These are phyloP conservation scores for Diplodus puntazzo DNA, from an alignment of 2,797 vertebrate genomes.

Conservation along the genomic window DNA sequence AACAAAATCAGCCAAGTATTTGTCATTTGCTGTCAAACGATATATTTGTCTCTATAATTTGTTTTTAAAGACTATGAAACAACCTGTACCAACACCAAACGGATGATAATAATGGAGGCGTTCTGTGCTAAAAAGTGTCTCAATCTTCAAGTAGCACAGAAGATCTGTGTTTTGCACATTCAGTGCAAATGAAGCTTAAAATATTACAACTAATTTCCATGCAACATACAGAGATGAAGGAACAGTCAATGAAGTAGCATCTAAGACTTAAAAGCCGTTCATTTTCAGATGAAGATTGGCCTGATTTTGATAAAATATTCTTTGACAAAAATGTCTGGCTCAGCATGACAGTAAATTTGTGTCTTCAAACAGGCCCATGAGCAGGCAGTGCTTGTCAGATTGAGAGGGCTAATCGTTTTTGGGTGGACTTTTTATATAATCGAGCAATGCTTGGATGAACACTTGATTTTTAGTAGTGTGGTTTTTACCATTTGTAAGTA, in stretches of 20 bases:
- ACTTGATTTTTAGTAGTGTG: constrained; percentile 37
- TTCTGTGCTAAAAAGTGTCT: background rate
- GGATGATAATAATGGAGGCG: background rate
- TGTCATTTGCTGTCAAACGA: constrained; percentile 29
- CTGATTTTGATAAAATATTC: constrained; percentile 66
- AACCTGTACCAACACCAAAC: background rate
- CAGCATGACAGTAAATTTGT: constrained; percentile 56
- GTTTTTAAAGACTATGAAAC: background rate
- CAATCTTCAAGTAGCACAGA: background rate
- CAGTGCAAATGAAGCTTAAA: constrained; percentile 40
- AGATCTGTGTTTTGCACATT: constrained; percentile 12
- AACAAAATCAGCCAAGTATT: constrained; percentile 34
- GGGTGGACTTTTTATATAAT: constrained; percentile 64
- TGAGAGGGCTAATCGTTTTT: constrained; percentile 64
- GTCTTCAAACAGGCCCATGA: constrained; percentile 59
- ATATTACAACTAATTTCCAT: constrained; percentile 35
- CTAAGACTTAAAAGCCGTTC: constrained; percentile 38
- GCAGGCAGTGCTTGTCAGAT: constrained; percentile 61
- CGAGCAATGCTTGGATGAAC: constrained; percentile 50
- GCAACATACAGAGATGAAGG: constrained; percentile 37
- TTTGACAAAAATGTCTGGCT: constrained; percentile 62
- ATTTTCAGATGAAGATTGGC: constrained; percentile 57
- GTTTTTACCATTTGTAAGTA: constrained; percentile 39
- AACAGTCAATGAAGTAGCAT: constrained; percentile 43
- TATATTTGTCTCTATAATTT: constrained; percentile 17